Conservation (phyloP, 2,113 vertebrate species). For the Sciurus niger region DNA sequence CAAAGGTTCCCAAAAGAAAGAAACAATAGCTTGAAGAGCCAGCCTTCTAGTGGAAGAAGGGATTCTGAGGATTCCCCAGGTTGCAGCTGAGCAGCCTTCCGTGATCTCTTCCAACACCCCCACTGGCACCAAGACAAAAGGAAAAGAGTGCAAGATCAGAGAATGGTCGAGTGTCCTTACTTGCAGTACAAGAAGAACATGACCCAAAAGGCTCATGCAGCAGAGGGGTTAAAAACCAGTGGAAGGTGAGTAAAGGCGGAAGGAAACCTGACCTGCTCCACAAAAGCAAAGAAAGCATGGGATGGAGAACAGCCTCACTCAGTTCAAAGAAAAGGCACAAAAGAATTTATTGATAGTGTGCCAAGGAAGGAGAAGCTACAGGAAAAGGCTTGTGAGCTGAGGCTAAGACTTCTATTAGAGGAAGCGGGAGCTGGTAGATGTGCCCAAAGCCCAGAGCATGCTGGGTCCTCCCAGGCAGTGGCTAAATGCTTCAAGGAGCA, state of each 20-base stretch:
- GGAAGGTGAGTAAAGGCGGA: not conserved
- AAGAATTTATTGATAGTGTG: slow-evolving; percentile 85
- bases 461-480: slow-evolving; percentile 86
- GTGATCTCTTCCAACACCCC: not conserved
- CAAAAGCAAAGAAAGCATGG: slow-evolving; percentile 65
- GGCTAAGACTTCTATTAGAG: slow-evolving; percentile 85
- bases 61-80: not conserved
- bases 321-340: slow-evolving; percentile 89
- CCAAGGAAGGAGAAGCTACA: slow-evolving; percentile 87
- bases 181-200: slow-evolving; percentile 75
- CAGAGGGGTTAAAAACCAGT: not conserved
- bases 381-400: slow-evolving; percentile 85
- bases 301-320: slow-evolving; percentile 84
- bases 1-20: not conserved
- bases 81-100: not conserved
- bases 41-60: not conserved
- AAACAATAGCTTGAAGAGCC: not conserved
- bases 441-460: slow-evolving; percentile 88
- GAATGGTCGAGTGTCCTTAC: slow-evolving; percentile 79
- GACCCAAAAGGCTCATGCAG: slow-evolving; percentile 29
- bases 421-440: slow-evolving; percentile 82
- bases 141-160: slow-evolving; percentile 59
- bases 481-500: slow-evolving; percentile 88
- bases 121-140: not conserved
- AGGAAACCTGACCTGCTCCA: not conserved